Percentiles rank a stretch among this genome's conserved stretches.
These are phyloP conservation scores for Timandra comae DNA, from an alignment of 2,888 invertebrate species.

Conservation along the genomic window DNA sequence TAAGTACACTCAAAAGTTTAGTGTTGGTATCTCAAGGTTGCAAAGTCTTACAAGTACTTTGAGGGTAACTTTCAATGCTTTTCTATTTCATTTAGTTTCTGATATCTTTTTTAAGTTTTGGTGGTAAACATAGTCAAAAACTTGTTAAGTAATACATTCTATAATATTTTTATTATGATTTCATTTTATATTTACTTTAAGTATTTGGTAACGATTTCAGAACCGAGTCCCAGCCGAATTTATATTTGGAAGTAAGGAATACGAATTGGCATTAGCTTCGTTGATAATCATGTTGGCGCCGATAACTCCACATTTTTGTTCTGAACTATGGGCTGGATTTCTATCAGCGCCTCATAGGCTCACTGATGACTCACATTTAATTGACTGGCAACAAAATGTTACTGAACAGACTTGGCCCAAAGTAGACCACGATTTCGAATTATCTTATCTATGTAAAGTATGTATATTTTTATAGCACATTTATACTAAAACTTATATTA, in stretches of 20 bases:
- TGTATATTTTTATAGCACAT: conserved; percentile 26
- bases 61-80: conserved; percentile 80
- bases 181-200: too few relatives aligned
- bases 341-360: conserved; percentile 78
- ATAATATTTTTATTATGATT: too few relatives aligned
- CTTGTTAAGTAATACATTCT: too few relatives aligned
- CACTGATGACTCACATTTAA: conserved; percentile 56
- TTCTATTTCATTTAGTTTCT: too few relatives aligned
- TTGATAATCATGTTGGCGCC: conserved; percentile 92
- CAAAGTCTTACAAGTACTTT: conserved; percentile 88
- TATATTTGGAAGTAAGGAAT: conserved; percentile 81
- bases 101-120: too few relatives aligned
- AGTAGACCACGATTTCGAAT: conserved; percentile 81
- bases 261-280: conserved; percentile 85
- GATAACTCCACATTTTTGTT: conserved; percentile 93
- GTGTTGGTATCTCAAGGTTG: conserved; percentile 91
- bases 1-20: conserved; percentile 85
- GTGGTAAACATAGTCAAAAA: too few relatives aligned
- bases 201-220: conserved; percentile 40
- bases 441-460: conserved; percentile 81
- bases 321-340: conserved; percentile 92
- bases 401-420: conserved; percentile 87
- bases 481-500: not conserved
- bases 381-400: conserved; percentile 82
- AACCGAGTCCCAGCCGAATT: conserved; percentile 79